These are phyloP conservation scores for Meles meles DNA, from an alignment of 2,113 vertebrate genomes.

Conservation along the genomic window DNA sequence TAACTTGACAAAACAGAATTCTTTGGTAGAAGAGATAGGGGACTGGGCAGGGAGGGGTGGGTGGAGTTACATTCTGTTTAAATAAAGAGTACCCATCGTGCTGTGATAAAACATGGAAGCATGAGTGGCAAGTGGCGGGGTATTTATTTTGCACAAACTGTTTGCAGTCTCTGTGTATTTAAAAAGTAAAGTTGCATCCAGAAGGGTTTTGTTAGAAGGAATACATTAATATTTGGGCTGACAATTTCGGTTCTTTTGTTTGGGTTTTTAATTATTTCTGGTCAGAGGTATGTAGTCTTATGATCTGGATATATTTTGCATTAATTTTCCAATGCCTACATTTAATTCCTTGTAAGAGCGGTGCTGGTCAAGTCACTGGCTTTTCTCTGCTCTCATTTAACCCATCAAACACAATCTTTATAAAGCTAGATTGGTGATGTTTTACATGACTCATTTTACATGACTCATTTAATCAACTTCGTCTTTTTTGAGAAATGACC, in stretches of 20 bases:
- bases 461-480: slow-evolving; percentile 43
- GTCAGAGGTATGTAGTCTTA: slow-evolving; percentile 55
- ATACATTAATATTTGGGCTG: slow-evolving; percentile 46
- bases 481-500: slow-evolving; percentile 43
- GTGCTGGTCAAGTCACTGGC: slow-evolving; percentile 64
- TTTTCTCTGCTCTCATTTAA: slow-evolving; percentile 44
- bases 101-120: slow-evolving; percentile 43
- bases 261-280: slow-evolving; percentile 49
- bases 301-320: slow-evolving; percentile 45
- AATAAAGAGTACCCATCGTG: slow-evolving; percentile 51
- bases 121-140: slow-evolving; percentile 61
- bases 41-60: slow-evolving; percentile 55
- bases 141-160: slow-evolving; percentile 82
- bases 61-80: slow-evolving; percentile 20
- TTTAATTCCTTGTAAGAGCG: slow-evolving; percentile 71
- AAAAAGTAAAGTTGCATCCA: slow-evolving; percentile 73
- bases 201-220: slow-evolving; percentile 61
- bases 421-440: slow-evolving; percentile 40
- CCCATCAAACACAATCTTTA: background rate
- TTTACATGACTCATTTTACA: slow-evolving; percentile 41
- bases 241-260: slow-evolving; percentile 54
- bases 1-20: slow-evolving; percentile 81
- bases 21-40: slow-evolving; percentile 64
- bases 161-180: slow-evolving; percentile 70
- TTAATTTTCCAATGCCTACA: slow-evolving; percentile 73